Evolutionary conservation across 1,140 invertebrate genomes (phyloP).

Genomic region (Zaprionus africanus): DNA sequence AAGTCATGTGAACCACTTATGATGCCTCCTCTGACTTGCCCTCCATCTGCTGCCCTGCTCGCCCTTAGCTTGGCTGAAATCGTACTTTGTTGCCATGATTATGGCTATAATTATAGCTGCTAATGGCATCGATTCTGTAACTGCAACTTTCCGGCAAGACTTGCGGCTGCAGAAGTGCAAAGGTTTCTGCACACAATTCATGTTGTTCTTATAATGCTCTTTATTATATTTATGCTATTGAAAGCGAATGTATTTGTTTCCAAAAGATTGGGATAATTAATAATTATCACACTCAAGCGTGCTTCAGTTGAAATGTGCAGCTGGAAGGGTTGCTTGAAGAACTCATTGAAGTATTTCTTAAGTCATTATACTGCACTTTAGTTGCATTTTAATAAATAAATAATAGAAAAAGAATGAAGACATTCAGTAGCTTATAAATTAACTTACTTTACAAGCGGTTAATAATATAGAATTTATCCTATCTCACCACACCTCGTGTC

Average conservation of each 20-base stretch:
- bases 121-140: neutral
- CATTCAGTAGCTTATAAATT: too few species aligned
- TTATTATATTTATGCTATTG: neutral
- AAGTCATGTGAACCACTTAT: slow-evolving; percentile 31
- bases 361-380: neutral
- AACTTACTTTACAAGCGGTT: too few species aligned
- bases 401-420: too few species aligned
- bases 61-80: slow-evolving; percentile 5
- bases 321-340: too few species aligned
- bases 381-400: too few species aligned
- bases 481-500: too few species aligned
- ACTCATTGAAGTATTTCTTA: neutral
- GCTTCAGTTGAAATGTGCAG: too few species aligned
- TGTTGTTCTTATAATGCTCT: neutral
- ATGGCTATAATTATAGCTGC: slow-evolving; percentile 11
- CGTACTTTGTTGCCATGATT: slow-evolving; percentile 8
- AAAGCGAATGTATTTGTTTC: neutral
- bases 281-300: neutral
- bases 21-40: neutral
- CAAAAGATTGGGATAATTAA: neutral
- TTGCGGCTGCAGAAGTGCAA: neutral
- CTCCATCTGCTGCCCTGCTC: neutral
- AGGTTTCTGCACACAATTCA: neutral
- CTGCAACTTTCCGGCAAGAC: neutral
- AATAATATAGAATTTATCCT: too few species aligned